A percentile compares a stretch with the other conserved stretches of the same genome.
phyloP scores from a whole-genome alignment of 2,113 vertebrate genomes.

The Jacana jacana region DNA sequence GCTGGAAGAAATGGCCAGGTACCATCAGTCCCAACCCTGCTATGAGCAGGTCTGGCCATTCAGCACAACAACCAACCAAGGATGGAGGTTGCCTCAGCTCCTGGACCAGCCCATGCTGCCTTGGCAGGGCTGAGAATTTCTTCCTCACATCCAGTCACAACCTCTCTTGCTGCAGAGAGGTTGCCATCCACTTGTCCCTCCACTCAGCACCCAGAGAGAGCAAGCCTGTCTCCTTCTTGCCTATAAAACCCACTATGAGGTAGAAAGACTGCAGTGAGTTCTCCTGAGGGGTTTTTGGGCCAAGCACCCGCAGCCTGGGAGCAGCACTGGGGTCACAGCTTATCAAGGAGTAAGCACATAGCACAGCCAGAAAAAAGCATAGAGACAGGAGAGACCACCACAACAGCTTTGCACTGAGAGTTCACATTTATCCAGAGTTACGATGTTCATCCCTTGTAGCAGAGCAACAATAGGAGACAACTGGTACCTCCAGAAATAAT shows the following conservation, averaged over 20 bases:
- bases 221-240: neutral
- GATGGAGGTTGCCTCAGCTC: neutral
- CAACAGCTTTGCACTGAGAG: neutral
- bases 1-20: fast-evolving
- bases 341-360: neutral
- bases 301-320: neutral
- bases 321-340: fast-evolving
- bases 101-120: neutral
- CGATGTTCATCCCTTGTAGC: neutral
- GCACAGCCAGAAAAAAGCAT: neutral
- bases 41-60: neutral
- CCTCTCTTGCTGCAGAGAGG: neutral
- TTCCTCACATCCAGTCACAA: neutral
- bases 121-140: neutral
- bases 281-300: neutral
- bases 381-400: neutral
- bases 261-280: neutral
- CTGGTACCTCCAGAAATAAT: neutral
- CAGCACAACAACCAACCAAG: neutral
- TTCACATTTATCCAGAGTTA: neutral
- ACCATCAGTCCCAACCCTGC: neutral
- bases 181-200: too few species aligned
- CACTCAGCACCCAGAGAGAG: neutral
- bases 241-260: neutral
- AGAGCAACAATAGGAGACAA: neutral